Base-by-base conservation (phyloP, 2,888 invertebrate species). In the Stenodera caucasica region DNA sequence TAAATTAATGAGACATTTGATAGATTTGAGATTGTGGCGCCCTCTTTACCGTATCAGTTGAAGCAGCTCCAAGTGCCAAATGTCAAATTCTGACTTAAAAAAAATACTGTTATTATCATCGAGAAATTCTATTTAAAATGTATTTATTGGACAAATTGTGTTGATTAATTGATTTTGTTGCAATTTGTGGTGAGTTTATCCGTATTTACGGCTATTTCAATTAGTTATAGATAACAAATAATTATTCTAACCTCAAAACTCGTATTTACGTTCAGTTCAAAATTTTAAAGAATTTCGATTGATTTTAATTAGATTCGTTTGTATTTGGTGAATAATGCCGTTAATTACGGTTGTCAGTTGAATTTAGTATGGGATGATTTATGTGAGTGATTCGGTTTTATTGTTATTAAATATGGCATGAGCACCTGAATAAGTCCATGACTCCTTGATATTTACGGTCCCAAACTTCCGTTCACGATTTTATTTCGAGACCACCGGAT, bases 371-470 rank as follows among this genome's bases (percentile, higher is more conserved):
- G n/a, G n/a, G n/a, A n/a, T n/a, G n/a, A n/a, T n/a, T n/a, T n/a
- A n/a, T n/a, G n/a, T n/a, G n/a, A n/a, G n/a, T n/a, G n/a, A 26
- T 4, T 26, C 26, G 26, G 23, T 45, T n/a, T n/a, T n/a, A 12
- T 23, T 21, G n/a, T 45, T 23, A 45, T 45, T 21, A 23, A 45
- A n/a, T 23, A 3, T 12, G n/a, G 18, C 23, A 23, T 6, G 23
- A 23, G 23, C 45, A 45, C 45, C 23, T 45, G 45, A 45, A 45
- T n/a, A n/a, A 45, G 45, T 45, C 45, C n/a, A 21, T 45, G 45
- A 45, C 15, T 45, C 45, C 21, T 45, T 45, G 21, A 45, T 45
- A 45, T 45, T 45, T 45, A 45, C 45, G 45, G 21, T 23, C 45
- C 37, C 45, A 21, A 45, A 23, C 45, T 45, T 45, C 45, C 45